Base-by-base conservation (phyloP, 2,113 vertebrate species). In the Oreochromis spilurus region DNA sequence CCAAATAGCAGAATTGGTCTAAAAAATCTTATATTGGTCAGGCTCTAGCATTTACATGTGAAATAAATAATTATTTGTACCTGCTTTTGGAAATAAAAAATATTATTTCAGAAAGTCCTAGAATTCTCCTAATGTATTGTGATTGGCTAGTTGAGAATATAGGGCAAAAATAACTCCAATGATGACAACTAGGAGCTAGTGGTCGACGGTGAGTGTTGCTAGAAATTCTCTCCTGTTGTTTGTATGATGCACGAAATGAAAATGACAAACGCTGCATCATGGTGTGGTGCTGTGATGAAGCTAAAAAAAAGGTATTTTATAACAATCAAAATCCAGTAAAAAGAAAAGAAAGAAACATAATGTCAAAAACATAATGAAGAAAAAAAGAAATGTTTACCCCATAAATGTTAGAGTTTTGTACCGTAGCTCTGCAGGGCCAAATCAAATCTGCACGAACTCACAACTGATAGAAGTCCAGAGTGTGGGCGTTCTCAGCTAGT, bases 21-120 rank as follows among this genome's bases (percentile, higher is more conserved):
- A 1, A 38, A n/a, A 7, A 38, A 1, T 13, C 19, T 11, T 0
- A 65, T 38, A 65, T 21, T 0, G 1, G 11, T 7, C 19, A 38
- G 34, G 60, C 34, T 67, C 19, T 67, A 3, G 60, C 4, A 67
- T 67, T 38, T 38, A 67, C 10, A 38, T 38, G 60, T 67, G 60
- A 38, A 67, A 67, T 0, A 67, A 21, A 38, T 13, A 11, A 5
- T 67, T 67, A 67, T 21, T 67, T 21, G 6, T 13, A 38, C 4
- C 19, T 13, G 19, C 60, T 13, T 38, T 67, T 38, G 6, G 19
- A 0, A 38, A 38, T 8, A 8, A 36, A 65, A n/a, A 38, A 2
- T 1, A 65, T 0, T 0, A 21, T 65, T 38, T 65, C 60, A 38
- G 60, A 65, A 38, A 65, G 34, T n/a, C 34, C 6, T 12, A 62